Conservation (phyloP, 2,113 vertebrate genomes). For the Vulpes vulpes region DNA sequence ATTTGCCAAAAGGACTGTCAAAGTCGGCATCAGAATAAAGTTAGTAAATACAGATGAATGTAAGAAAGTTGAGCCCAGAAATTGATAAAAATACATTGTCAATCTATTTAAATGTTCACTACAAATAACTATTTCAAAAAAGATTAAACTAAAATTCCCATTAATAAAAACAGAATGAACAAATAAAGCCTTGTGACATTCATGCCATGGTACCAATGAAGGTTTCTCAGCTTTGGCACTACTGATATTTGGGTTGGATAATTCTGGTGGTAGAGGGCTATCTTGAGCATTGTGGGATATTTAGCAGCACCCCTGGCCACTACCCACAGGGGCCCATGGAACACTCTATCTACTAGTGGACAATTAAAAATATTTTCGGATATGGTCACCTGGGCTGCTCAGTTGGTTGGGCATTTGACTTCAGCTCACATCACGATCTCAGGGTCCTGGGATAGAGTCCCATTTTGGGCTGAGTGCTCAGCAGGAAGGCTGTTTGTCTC, state of each 20-base stretch:
- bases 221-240: not conserved
- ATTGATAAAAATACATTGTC: not conserved
- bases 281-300: not conserved
- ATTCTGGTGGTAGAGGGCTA: not conserved
- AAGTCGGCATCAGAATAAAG: not conserved
- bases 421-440: not conserved
- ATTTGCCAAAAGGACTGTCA: not conserved
- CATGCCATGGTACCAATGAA: too few relatives aligned
- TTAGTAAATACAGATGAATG: not conserved
- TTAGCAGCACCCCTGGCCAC: not conserved
- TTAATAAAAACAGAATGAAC: conserved; percentile 9
- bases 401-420: not conserved
- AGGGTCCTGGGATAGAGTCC: not conserved
- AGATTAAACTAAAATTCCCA: not conserved
- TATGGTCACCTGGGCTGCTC: not conserved
- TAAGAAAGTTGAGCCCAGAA: not conserved
- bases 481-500: not conserved
- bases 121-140: not conserved
- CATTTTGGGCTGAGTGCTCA: not conserved
- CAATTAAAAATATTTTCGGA: not conserved
- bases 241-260: not conserved
- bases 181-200: not conserved
- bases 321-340: not conserved
- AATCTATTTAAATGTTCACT: not conserved
- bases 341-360: not conserved